These are phyloP conservation scores for Melanerpes aurifrons DNA, from an alignment of 2,113 vertebrate species.

Conservation along the genomic window DNA sequence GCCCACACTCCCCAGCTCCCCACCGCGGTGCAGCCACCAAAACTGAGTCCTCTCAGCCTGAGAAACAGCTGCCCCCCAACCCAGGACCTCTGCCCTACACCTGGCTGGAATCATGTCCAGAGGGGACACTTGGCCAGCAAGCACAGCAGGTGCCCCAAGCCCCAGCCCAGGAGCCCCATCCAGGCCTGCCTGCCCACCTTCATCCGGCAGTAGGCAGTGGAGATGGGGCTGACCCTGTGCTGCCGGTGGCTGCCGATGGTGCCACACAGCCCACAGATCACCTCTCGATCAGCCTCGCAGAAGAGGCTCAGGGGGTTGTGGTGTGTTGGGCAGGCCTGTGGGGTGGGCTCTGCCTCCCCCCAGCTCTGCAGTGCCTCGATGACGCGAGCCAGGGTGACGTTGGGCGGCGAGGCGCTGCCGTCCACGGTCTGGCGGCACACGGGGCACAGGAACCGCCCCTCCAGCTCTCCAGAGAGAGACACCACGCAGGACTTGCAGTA, in stretches of 20 bases:
- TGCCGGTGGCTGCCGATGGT: conserved; percentile 82
- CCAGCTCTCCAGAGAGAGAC: conserved; percentile 71
- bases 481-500: conserved; percentile 81
- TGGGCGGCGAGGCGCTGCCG: conserved; percentile 76
- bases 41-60: neutral
- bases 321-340: conserved; percentile 73
- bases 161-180: neutral
- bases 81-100: neutral
- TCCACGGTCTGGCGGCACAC: conserved; percentile 79
- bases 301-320: conserved; percentile 87
- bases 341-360: conserved; percentile 31
- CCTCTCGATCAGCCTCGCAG: conserved; percentile 83
- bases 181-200: conserved; percentile 71
- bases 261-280: conserved; percentile 87
- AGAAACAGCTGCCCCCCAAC: neutral
- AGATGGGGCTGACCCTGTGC: conserved; percentile 80
- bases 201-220: conserved; percentile 83
- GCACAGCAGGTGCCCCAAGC: neutral
- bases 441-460: conserved; percentile 76
- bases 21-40: rapidly evolving
- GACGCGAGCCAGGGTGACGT: conserved; percentile 77
- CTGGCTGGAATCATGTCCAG: neutral
- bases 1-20: neutral
- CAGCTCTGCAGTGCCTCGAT: conserved; percentile 74
- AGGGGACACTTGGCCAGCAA: neutral